A percentile compares a stretch with the other conserved stretches of the same genome.
Conservation (phyloP, 2,113 vertebrate species). For the Erinaceus europaeus region DNA sequence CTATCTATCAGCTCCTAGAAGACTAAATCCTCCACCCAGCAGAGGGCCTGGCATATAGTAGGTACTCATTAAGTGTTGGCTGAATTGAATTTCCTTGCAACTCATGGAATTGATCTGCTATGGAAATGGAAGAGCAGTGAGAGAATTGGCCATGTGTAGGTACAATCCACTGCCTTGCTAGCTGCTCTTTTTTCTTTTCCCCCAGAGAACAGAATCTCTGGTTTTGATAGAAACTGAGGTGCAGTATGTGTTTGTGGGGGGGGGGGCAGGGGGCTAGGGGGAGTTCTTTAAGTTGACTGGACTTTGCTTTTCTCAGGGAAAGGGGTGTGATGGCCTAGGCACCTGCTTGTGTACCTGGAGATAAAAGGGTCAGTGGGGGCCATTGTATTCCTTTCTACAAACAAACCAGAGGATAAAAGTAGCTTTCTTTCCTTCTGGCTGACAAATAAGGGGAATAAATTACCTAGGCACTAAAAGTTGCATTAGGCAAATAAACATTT, state of each 20-base stretch:
- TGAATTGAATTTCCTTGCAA: slow-evolving; percentile 49
- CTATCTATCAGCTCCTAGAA: neutral
- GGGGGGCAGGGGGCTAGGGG: slow-evolving; percentile 42
- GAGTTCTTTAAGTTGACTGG: too few relatives aligned
- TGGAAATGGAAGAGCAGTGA: slow-evolving; percentile 24
- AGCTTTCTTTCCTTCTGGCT: slow-evolving; percentile 78
- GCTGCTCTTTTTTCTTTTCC: slow-evolving; percentile 63
- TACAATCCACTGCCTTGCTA: neutral
- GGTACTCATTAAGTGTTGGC: slow-evolving; percentile 32
- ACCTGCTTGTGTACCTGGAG: slow-evolving; percentile 47
- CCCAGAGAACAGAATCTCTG: slow-evolving; percentile 35
- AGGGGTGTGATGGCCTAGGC: slow-evolving; percentile 52
- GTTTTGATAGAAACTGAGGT: slow-evolving; percentile 57
- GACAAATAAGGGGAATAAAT: slow-evolving; percentile 85
- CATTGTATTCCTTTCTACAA: slow-evolving; percentile 73
- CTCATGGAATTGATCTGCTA: slow-evolving; percentile 23
- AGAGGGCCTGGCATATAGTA: slow-evolving; percentile 38
- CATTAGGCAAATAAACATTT: slow-evolving; percentile 89
- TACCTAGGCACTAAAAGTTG: slow-evolving; percentile 84
- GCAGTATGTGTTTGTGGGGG: slow-evolving; percentile 3
- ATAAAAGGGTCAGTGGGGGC: slow-evolving; percentile 66
- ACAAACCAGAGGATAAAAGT: slow-evolving; percentile 77
- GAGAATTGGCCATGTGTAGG: neutral
- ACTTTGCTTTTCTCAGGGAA: slow-evolving; percentile 54
- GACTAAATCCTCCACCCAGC: neutral